Evolutionary conservation across 1,140 invertebrate species (phyloP), one percentile per base, ranked within the genome.

Genomic region (Nylanderia fulva): DNA sequence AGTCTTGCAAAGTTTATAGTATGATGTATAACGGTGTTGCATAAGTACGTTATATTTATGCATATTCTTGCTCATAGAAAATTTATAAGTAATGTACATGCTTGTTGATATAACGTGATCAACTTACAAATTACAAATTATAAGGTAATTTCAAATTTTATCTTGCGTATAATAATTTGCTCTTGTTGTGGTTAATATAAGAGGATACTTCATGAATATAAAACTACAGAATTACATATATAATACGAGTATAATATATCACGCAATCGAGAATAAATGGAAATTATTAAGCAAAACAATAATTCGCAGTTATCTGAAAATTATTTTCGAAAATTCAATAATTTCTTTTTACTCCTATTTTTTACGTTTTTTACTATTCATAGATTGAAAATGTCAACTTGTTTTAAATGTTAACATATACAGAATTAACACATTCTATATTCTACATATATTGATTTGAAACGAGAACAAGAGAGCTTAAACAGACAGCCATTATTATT

Each of bases 11-110:
- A 36, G 15, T 68, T 79, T 68, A 66, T 21, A 36, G 15, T 21
- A 68, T 54, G 29, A 27, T 18, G 15, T 13, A 33, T 45, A 29
- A n/a, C 75, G n/a, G 15, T 36, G 52, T n/a, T n/a, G 36, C 71
- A 42, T 21, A 52, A 60, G 29, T 48, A 36, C 61, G n/a, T 45
- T 45, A 54, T 71, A 58, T 56, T 58, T 80, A 71, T 80, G 64
- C 77, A 56, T 80, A 56, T 58, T 24, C 52, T 33, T 48, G 64
- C 42, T n/a, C n/a, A n/a, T n/a, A n/a, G n/a, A 5, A 80, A 71
- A 80, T 80, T 80, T 80, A 80, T 69, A 58, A 58, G 27, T 36
- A 24, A 29, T 11, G 42, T 61, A 74, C 56, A 3, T 8, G 36
- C 18, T n/a, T 39, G 29, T 71, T 48, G n/a, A 58, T 33, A 52